Conservation (phyloP, 2,113 vertebrate species). For the Chionomys nivalis region DNA sequence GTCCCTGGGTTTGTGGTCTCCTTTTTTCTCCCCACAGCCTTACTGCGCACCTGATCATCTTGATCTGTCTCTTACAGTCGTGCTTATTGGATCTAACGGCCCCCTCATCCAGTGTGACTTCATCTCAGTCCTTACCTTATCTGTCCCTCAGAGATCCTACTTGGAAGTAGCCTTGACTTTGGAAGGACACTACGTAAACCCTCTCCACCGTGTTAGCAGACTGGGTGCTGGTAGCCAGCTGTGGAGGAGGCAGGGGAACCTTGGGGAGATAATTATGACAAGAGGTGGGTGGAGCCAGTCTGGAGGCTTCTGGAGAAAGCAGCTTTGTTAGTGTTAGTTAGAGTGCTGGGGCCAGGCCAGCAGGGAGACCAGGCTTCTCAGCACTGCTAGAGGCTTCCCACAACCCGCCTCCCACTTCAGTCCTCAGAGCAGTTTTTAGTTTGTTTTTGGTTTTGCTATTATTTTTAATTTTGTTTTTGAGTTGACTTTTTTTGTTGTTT, state of each 20-base stretch:
- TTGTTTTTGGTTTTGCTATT: neutral
- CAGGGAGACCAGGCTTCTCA: neutral
- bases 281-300: neutral
- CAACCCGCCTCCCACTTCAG: neutral
- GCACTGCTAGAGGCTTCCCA: neutral
- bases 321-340: neutral
- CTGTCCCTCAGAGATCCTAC: neutral
- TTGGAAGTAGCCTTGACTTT: neutral
- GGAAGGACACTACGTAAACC: neutral
- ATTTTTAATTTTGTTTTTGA: neutral
- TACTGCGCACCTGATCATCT: neutral
- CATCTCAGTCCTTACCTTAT: neutral
- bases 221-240: accelerated
- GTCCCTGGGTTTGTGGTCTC: neutral
- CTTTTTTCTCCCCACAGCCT: accelerated
- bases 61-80: neutral
- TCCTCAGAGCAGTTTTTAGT: neutral
- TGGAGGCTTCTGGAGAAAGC: neutral
- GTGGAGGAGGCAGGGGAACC: neutral
- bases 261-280: neutral
- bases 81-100: accelerated
- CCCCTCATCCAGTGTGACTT: neutral
- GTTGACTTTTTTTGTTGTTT: no score
- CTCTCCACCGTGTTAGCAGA: accelerated
- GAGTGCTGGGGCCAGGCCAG: neutral